Evolutionary conservation across 2,113 vertebrate species (phyloP).

Genomic region (Zingel zingel): DNA sequence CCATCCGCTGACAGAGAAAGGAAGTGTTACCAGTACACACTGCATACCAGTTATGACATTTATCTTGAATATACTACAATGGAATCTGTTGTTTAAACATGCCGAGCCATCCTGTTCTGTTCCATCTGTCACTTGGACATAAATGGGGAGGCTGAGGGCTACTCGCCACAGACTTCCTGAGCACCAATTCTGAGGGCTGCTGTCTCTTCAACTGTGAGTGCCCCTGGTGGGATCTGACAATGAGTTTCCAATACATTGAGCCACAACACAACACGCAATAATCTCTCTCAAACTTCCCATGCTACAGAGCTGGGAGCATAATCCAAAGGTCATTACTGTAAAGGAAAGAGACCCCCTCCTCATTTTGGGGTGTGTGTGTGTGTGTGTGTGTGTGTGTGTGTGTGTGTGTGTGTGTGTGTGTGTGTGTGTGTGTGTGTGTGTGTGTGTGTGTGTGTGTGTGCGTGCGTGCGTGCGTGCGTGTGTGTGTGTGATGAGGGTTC

Average conservation of each 20-base stretch:
- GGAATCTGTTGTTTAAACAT: conserved; percentile 73
- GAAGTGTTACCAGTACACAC: conserved; percentile 55
- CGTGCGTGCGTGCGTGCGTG: neutral
- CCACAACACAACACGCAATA: conserved; percentile 17
- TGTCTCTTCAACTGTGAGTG: conserved; percentile 2
- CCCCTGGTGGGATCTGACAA: conserved; percentile 35
- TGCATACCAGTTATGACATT: conserved; percentile 61
- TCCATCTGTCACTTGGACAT: conserved; percentile 58
- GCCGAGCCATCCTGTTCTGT: conserved; percentile 35
- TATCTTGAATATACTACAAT: conserved; percentile 54
- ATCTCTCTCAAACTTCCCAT: neutral
- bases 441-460: too few relatives aligned
- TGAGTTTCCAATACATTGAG: conserved; percentile 54
- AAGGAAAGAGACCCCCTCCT: neutral
- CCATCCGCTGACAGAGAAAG: conserved; percentile 37
- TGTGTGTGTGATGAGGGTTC: conserved; percentile 4
- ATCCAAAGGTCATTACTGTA: conserved; percentile 20
- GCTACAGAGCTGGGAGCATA: conserved; percentile 1
- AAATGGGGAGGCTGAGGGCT: conserved; percentile 22
- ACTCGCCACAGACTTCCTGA: conserved; percentile 41
- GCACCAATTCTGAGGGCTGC: conserved; percentile 14
- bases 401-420: neutral
- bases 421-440: neutral
- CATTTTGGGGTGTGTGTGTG: neutral
- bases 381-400: neutral